Base-by-base conservation (phyloP, 2,888 invertebrate species). In the Calameuta pallipes region DNA sequence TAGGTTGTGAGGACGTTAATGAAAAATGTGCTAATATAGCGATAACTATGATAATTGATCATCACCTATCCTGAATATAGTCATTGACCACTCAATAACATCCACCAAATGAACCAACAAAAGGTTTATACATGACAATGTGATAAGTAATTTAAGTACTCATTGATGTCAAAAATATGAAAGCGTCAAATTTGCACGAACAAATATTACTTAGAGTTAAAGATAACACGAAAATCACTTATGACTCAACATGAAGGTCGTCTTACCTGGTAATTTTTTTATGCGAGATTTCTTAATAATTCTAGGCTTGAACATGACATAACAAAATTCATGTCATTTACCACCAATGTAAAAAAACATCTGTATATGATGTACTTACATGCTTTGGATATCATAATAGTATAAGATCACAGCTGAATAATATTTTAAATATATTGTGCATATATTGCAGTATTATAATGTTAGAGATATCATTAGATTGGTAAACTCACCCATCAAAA, bases 401-500 rank as follows among this genome's bases (percentile, higher is more conserved):
- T 13, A n/a, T n/a, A 34, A 4, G 4, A 13, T 36, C 37, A 75
- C 3, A 23, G n/a, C 30, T 75, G 23, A 30, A 23, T 11, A 76
- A 73, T 73, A 76, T 68, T 69, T 31, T 56, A 41, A 35, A 74
- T 34, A 31, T 23, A 9, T 23, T 56, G 15, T 56, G 15, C 15
- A 6, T 41, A 41, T 15, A 34, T 23, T 2, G 11, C 4, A 15
- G 34, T 31, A 76, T 34, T 69, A 75, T 77, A 76, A 75, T 70
- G 15, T 41, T 15, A 41, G 4, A 4, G 4, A 15, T 41, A 15
- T 41, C 15, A 69, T 56, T 56, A 56, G 56, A 9, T 23, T 2
- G 23, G 9, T 70, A 76, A 78, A 89, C 92, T 92, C 94, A 96
- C 94, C 97, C 97, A 91, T 98, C 98, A 79, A 99, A 93, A 85